Evolutionary conservation across 2,113 vertebrate genomes (phyloP).

Genomic region (Cacatua alba): DNA sequence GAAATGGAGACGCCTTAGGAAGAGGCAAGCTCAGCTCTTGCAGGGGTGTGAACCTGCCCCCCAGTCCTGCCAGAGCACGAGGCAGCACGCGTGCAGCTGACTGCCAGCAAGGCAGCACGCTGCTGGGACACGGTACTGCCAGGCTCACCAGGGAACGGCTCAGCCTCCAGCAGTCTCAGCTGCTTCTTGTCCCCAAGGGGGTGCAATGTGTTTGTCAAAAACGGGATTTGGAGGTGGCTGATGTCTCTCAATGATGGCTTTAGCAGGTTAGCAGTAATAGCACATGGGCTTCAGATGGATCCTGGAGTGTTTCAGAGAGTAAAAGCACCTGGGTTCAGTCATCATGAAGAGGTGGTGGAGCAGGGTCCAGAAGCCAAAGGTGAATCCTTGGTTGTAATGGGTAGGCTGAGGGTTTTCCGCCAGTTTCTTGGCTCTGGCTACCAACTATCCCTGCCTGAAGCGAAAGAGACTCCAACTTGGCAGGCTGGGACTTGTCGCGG

Average conservation of each 20-base stretch:
- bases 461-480: conserved; percentile 25
- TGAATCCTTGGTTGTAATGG: background rate
- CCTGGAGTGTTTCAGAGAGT: background rate
- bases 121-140: background rate
- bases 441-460: background rate
- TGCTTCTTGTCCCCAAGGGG: conserved; percentile 8
- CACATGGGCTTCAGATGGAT: background rate
- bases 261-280: background rate
- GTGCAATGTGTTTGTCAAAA: background rate
- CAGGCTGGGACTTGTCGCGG: conserved; percentile 13
- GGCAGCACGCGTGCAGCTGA: background rate
- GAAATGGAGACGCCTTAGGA: background rate
- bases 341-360: background rate
- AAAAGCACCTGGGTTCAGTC: background rate
- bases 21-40: background rate
- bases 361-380: background rate
- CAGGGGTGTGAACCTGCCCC: background rate
- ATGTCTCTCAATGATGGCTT: background rate
- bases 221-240: background rate
- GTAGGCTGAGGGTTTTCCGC: background rate
- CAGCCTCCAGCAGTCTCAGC: background rate
- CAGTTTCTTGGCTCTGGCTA: background rate
- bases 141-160: background rate
- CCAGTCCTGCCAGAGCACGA: background rate
- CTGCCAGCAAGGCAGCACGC: background rate